phyloP scores from a whole-genome alignment of 2,888 invertebrate genomes.

The Cancer borealis region DNA sequence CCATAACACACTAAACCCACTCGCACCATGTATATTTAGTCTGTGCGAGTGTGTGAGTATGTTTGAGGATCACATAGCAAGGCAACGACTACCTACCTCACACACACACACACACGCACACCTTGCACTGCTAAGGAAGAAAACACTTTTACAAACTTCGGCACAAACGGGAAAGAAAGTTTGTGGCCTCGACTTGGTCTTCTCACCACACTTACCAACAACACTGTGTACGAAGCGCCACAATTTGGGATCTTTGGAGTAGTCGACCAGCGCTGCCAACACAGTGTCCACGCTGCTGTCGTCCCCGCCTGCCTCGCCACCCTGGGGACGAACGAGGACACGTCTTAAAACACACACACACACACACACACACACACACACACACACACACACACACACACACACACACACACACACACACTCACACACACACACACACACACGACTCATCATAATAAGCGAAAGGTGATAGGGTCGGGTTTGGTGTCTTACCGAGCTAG shows the following conservation, averaged over 20 bases:
- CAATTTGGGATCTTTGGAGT: constrained; percentile 54
- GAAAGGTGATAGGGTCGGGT: background rate
- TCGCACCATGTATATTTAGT: background rate
- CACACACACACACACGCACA: background rate
- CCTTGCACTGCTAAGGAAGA: background rate
- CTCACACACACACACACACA: background rate
- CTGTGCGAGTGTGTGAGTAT: background rate
- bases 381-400: too few relatives aligned
- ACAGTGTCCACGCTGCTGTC: constrained; percentile 61
- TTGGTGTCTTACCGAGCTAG: background rate
- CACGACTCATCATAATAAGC: background rate
- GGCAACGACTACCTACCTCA: background rate
- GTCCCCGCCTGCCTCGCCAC: background rate
- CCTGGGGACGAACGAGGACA: background rate
- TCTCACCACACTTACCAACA: constrained; percentile 52
- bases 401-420: background rate
- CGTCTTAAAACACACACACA: background rate
- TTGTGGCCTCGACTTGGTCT: background rate
- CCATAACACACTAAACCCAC: background rate
- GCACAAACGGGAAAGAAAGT: background rate
- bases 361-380: background rate
- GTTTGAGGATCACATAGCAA: background rate
- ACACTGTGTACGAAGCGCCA: constrained; percentile 69
- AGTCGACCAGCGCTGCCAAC: constrained; percentile 57
- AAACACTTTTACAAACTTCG: background rate